Conservation (phyloP, 92 coral and sea anemone genomes). For the Plumapathes pennacea region DNA sequence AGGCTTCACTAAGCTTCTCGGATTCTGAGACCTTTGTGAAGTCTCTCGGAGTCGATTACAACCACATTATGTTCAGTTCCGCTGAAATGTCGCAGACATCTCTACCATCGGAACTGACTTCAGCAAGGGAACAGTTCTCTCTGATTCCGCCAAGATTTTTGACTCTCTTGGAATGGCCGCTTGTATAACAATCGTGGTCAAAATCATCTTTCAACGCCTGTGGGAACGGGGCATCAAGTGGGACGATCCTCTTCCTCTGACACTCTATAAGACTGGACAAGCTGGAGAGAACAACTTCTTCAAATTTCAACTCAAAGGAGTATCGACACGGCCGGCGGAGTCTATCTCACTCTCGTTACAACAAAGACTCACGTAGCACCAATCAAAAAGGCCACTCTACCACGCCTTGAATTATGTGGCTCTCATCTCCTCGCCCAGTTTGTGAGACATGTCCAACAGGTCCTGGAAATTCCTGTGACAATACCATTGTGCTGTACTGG, state of each 20-base stretch:
- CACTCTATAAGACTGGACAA: conserved; percentile 7
- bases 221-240: conserved; percentile 10
- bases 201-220: conserved; percentile 11
- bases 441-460: not conserved
- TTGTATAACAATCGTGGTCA: conserved; percentile 21
- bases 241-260: conserved; percentile 12
- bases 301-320: conserved; percentile 18
- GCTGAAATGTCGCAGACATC: no score
- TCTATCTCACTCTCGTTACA: not conserved
- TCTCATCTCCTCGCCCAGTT: conserved; percentile 8
- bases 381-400: conserved; percentile 1
- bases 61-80: no score
- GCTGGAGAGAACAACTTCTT: conserved; percentile 27
- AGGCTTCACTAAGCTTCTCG: not conserved
- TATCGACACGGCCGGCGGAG: conserved; percentile 19
- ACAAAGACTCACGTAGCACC: conserved; percentile 7
- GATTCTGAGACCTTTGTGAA: conserved; percentile 14
- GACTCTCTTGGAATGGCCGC: no score
- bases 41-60: conserved; percentile 28
- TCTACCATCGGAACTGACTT: no score
- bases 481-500: not conserved
- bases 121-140: conserved; percentile 14
- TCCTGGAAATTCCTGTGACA: conserved; percentile 3
- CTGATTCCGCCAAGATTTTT: conserved; percentile 12
- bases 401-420: conserved; percentile 10